These are phyloP conservation scores for Notarius lentiginosus DNA, from an alignment of 2,113 vertebrate genomes.

Conservation along the genomic window DNA sequence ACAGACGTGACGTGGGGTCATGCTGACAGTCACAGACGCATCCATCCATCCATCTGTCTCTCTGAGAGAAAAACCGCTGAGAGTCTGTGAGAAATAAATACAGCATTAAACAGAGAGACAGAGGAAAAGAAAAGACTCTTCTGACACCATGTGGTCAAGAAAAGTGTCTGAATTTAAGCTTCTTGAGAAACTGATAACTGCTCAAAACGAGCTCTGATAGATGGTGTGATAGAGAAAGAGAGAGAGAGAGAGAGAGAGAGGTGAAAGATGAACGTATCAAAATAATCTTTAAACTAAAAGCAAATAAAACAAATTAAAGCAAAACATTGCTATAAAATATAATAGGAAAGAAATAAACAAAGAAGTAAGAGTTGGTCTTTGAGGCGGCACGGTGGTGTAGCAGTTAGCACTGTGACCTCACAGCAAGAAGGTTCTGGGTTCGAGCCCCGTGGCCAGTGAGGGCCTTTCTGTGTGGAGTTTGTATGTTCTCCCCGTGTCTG, in stretches of 20 bases:
- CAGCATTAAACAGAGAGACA: not conserved
- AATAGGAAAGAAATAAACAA: not conserved
- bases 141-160: slow-evolving; percentile 47
- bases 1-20: not conserved
- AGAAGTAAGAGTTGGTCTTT: not conserved
- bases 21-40: not conserved
- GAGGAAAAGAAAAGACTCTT: slow-evolving; percentile 7
- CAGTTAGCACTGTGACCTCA: too few species aligned
- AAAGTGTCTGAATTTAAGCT: not conserved
- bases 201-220: not conserved
- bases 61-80: not conserved
- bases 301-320: not conserved
- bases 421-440: too few species aligned
- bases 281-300: not conserved
- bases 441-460: too few species aligned
- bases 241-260: not conserved
- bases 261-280: not conserved
- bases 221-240: too few species aligned
- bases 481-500: too few species aligned
- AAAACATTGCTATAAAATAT: not conserved
- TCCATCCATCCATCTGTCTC: not conserved
- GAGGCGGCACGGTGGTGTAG: too few species aligned
- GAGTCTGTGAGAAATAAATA: not conserved
- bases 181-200: not conserved
- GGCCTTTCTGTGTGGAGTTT: too few species aligned